phyloP scores from a whole-genome alignment of 2,797 vertebrate genomes.

The Periparus ater region DNA sequence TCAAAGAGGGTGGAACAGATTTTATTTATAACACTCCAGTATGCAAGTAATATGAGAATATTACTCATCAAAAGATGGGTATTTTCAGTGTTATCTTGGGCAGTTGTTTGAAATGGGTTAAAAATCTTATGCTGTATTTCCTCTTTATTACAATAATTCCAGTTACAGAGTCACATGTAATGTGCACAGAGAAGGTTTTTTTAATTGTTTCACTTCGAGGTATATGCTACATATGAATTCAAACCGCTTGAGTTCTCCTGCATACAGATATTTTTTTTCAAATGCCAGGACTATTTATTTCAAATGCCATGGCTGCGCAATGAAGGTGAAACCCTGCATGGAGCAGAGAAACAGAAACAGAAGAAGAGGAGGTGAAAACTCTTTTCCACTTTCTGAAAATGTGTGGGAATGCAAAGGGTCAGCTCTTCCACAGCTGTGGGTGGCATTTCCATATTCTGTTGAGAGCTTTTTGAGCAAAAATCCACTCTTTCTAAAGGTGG shows the following conservation, averaged over 20 bases:
- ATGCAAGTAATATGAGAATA: background rate
- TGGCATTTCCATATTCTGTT: background rate
- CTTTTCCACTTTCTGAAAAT: background rate
- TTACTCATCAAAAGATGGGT: background rate
- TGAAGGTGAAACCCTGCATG: background rate
- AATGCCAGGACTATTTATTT: background rate
- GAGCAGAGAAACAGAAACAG: background rate
- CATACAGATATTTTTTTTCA: background rate
- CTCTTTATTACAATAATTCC: background rate
- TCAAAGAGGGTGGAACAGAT: background rate
- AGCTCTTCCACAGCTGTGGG: background rate
- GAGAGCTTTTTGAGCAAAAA: background rate
- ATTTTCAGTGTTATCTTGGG: background rate
- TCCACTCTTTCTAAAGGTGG: background rate
- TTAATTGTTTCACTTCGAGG: background rate
- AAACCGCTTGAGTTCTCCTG: background rate
- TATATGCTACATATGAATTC: background rate
- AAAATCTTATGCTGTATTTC: background rate
- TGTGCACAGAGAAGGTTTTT: background rate
- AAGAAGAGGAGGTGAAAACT: background rate
- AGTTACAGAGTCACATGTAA: background rate
- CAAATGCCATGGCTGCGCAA: background rate
- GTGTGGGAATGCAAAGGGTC: background rate
- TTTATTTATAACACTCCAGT: background rate
- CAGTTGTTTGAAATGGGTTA: background rate